Evolutionary conservation across 1,140 invertebrate genomes (phyloP).

Genomic region (Rhopalosiphum maidis): DNA sequence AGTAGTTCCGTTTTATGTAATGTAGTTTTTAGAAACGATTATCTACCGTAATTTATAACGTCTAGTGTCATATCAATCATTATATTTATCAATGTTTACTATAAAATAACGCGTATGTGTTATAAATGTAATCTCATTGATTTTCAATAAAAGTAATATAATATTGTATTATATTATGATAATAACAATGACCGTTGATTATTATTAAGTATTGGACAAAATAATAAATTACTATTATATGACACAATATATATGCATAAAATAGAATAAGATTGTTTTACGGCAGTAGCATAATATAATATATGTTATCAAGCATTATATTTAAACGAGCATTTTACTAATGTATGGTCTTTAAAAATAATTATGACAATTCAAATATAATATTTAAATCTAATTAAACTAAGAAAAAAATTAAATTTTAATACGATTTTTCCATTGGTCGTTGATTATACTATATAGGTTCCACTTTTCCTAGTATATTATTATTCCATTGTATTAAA

Average conservation of each 20-base stretch:
- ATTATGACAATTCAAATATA: too few relatives aligned
- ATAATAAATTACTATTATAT: not conserved
- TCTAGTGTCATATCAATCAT: not conserved
- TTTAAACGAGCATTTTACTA: too few relatives aligned
- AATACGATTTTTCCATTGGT: too few relatives aligned
- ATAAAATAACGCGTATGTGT: not conserved
- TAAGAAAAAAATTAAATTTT: too few relatives aligned
- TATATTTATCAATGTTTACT: not conserved
- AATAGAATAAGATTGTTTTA: too few relatives aligned
- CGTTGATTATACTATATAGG: too few relatives aligned
- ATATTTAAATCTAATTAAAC: too few relatives aligned
- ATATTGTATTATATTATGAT: not conserved
- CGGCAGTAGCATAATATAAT: too few relatives aligned
- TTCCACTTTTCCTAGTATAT: too few relatives aligned
- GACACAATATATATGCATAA: not conserved
- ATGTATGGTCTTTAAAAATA: too few relatives aligned
- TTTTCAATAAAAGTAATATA: slow-evolving; percentile 1
- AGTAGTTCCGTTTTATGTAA: not conserved
- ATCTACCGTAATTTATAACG: not conserved
- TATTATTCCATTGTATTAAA: too few relatives aligned
- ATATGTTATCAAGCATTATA: too few relatives aligned
- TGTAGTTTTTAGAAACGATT: not conserved
- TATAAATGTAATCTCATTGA: not conserved
- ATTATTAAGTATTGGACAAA: not conserved
- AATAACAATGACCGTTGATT: not conserved